Evolutionary conservation across 2,797 vertebrate species (phyloP).

Genomic region (Vespertilio murinus): DNA sequence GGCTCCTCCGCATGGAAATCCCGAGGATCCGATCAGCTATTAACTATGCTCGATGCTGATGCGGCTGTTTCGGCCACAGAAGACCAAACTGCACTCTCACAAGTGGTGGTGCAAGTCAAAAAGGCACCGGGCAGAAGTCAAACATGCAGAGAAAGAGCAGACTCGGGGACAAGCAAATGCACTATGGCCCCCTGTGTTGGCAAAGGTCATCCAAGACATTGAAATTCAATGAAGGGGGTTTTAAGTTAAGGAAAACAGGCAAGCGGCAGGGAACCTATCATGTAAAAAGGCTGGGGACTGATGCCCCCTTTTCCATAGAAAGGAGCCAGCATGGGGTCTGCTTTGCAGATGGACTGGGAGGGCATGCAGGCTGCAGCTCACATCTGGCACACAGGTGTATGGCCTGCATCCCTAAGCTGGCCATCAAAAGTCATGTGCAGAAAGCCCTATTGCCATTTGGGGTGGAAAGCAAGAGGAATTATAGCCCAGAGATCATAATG

Average conservation of each 20-base stretch:
- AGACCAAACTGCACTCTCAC: conserved; percentile 25
- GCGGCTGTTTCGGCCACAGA: conserved; percentile 25
- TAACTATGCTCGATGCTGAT: conserved; percentile 66
- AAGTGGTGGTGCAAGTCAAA: conserved; percentile 36
- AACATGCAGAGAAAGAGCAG: conserved; percentile 37
- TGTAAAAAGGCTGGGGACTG: conserved; percentile 60
- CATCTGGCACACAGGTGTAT: conserved; percentile 77
- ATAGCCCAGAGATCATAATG: conserved; percentile 33
- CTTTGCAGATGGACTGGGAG: conserved; percentile 57
- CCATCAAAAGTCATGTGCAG: neutral
- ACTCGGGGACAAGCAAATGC: conserved; percentile 56
- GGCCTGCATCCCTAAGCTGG: conserved; percentile 38
- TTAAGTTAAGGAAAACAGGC: conserved; percentile 70
- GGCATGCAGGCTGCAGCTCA: neutral
- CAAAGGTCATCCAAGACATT: conserved; percentile 74
- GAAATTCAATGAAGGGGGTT: conserved; percentile 75
- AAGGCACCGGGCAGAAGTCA: conserved; percentile 46
- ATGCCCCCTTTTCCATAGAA: conserved; percentile 60
- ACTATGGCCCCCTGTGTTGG: conserved; percentile 54
- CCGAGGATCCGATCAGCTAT: conserved; percentile 62
- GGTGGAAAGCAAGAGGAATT: conserved; percentile 60
- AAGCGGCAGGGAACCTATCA: conserved; percentile 63
- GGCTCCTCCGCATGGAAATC: conserved; percentile 54
- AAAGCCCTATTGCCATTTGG: conserved; percentile 44
- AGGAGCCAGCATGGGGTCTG: conserved; percentile 66